These are phyloP conservation scores for Symphodus melops DNA, from an alignment of 2,113 vertebrate genomes.

Conservation along the genomic window DNA sequence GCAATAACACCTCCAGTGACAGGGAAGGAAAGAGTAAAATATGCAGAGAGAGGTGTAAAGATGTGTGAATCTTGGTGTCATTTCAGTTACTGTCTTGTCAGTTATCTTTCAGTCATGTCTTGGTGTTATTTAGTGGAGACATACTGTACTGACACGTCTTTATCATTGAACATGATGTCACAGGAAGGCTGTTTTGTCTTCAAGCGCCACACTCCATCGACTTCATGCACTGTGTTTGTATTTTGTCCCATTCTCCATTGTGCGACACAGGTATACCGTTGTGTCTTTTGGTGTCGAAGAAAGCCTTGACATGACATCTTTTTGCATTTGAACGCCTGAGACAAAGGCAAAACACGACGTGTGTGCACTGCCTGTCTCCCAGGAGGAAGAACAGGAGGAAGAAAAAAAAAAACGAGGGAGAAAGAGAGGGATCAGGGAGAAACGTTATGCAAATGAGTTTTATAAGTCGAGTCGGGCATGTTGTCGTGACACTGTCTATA, in stretches of 20 bases:
- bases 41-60: constrained; percentile 27
- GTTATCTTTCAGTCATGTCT: constrained; percentile 23
- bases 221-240: constrained; percentile 10
- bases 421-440: constrained; percentile 65
- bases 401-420: constrained; percentile 25
- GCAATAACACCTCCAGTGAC: constrained; percentile 23
- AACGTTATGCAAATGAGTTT: constrained; percentile 82
- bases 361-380: constrained; percentile 59
- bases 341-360: constrained; percentile 66
- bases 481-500: constrained; percentile 86
- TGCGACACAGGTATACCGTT: constrained; percentile 33
- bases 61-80: constrained; percentile 44
- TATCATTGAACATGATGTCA: constrained; percentile 55
- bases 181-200: constrained; percentile 36
- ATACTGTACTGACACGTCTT: constrained; percentile 47
- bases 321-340: constrained; percentile 62
- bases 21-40: constrained; percentile 26
- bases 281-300: constrained; percentile 47
- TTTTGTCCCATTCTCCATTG: constrained; percentile 32
- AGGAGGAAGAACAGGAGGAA: constrained; percentile 30
- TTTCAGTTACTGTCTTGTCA: constrained; percentile 33
- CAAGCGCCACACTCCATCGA: background rate
- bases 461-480: constrained; percentile 81
- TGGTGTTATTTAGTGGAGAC: constrained; percentile 40
- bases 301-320: constrained; percentile 72